These are phyloP conservation scores for Euschistus heros DNA, from an alignment of 1,140 invertebrate species.

Conservation along the genomic window DNA sequence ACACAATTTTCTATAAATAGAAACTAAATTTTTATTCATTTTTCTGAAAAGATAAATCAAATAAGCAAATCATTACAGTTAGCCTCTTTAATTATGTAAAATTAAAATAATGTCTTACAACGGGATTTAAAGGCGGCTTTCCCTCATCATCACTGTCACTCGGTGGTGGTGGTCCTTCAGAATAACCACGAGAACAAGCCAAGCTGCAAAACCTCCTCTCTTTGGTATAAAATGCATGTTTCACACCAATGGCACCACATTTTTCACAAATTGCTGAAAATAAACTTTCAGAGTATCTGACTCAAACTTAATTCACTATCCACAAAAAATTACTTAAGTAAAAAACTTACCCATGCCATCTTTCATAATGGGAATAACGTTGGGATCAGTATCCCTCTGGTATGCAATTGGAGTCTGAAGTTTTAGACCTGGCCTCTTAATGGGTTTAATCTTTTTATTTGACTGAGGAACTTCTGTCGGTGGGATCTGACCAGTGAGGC, in stretches of 20 bases:
- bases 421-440: slow-evolving; percentile 61
- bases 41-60: too few relatives aligned
- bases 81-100: not conserved
- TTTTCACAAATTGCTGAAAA: slow-evolving; percentile 71
- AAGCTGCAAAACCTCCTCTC: slow-evolving; percentile 69
- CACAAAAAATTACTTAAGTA: not conserved
- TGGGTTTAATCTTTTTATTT: slow-evolving; percentile 56
- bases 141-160: slow-evolving; percentile 4
- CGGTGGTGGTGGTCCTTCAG: slow-evolving; percentile 31
- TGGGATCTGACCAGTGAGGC: slow-evolving; percentile 44
- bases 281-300: slow-evolving; percentile 1
- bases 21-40: too few relatives aligned
- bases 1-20: too few relatives aligned
- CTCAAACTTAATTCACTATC: not conserved
- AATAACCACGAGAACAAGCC: slow-evolving; percentile 52
- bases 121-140: not conserved
- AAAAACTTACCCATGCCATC: slow-evolving; percentile 60
- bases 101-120: not conserved
- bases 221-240: slow-evolving; percentile 80
- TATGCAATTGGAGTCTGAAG: slow-evolving; percentile 70
- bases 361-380: slow-evolving; percentile 65
- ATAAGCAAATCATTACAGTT: too few relatives aligned
- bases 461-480: slow-evolving; percentile 36
- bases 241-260: slow-evolving; percentile 79
- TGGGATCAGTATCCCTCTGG: slow-evolving; percentile 63